Percentiles rank a stretch among this genome's conserved stretches.
Evolutionary conservation across 2,113 vertebrate genomes (phyloP).

Genomic region (Saguinus imperator): DNA sequence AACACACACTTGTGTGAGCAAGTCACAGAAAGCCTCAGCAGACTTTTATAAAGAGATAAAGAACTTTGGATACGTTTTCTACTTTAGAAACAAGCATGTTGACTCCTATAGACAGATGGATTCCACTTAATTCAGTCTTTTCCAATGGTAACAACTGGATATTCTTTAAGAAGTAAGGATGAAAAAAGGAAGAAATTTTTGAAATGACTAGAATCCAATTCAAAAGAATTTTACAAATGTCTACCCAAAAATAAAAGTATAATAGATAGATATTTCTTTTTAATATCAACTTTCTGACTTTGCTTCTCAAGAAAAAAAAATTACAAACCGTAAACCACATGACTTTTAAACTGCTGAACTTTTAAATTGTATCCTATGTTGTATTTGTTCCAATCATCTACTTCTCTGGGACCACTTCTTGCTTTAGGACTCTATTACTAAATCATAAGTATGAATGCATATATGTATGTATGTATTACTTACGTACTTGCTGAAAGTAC

Average conservation of each 20-base stretch:
- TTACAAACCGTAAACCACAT: background rate
- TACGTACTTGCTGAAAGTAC: background rate
- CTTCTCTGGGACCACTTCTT: background rate
- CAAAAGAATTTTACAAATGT: background rate
- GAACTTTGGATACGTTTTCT: background rate
- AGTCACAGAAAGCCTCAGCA: background rate
- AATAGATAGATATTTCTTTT: background rate
- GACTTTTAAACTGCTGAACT: background rate
- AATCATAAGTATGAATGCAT: background rate
- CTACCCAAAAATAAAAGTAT: background rate
- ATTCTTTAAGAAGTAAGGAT: background rate
- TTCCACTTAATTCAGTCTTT: background rate
- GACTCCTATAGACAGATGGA: background rate
- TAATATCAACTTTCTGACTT: background rate
- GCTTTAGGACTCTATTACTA: background rate
- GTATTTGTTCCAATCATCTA: background rate
- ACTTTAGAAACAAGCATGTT: background rate
- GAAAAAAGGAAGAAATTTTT: background rate
- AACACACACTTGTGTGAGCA: background rate
- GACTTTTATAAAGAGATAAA: background rate
- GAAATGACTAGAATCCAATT: background rate
- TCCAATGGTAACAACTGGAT: background rate
- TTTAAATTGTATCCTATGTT: background rate
- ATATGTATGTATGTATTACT: background rate
- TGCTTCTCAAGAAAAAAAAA: background rate